Percentiles rank a stretch among this genome's conserved stretches.
phyloP scores from a whole-genome alignment of 1,140 invertebrate genomes.

The Heliconius himera region DNA sequence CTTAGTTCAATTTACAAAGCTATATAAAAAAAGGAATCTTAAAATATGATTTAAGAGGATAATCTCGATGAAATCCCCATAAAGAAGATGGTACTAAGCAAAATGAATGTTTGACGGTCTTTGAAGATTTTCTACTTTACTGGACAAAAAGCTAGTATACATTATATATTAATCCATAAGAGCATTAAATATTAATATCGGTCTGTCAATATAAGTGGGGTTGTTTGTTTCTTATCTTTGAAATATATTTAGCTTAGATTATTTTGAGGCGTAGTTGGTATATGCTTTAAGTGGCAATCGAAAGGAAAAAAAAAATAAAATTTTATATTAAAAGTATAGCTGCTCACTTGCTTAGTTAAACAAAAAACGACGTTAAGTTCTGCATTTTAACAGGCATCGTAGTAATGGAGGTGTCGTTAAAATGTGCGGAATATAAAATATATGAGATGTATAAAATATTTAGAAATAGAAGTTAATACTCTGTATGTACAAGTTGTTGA shows the following conservation, averaged over 20 bases:
- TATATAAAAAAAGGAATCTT: background rate
- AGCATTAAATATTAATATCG: background rate
- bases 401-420: too few species aligned
- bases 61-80: background rate
- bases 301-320: too few species aligned
- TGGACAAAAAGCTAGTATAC: background rate
- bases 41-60: conserved; percentile 1
- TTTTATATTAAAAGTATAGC: too few species aligned
- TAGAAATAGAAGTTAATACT: too few species aligned
- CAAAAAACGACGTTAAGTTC: too few species aligned
- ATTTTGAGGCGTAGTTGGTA: background rate
- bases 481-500: too few species aligned
- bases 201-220: background rate
- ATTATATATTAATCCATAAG: background rate
- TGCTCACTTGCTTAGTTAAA: too few species aligned
- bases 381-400: too few species aligned
- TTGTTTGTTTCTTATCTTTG: background rate
- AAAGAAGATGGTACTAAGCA: background rate
- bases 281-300: too few species aligned
- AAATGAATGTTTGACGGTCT: background rate
- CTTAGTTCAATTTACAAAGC: background rate
- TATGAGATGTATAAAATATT: too few species aligned
- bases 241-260: background rate
- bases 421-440: too few species aligned
- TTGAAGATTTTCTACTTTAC: conserved; percentile 3